Percentiles rank a stretch among this genome's conserved stretches.
phyloP scores from a whole-genome alignment of 2,888 invertebrate genomes.

The Drosophila borborema region DNA sequence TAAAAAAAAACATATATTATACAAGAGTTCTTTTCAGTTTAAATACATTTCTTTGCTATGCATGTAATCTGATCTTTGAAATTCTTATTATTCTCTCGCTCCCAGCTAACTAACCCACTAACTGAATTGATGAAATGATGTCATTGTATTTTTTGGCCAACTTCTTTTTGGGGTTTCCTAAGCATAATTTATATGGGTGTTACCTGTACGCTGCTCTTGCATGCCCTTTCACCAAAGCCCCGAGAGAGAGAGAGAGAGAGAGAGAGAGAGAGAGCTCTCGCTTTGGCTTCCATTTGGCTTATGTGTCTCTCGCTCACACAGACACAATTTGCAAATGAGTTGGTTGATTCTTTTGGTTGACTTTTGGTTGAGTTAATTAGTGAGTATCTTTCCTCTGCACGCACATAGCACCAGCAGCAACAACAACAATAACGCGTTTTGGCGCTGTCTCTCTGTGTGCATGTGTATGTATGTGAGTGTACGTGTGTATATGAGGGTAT shows the following conservation, averaged over 20 bases:
- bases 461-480: constrained; percentile 14
- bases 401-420: constrained; percentile 52
- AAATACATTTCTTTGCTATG: background rate
- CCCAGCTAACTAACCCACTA: constrained; percentile 36
- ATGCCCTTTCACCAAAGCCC: constrained; percentile 53
- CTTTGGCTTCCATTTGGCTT: constrained; percentile 5
- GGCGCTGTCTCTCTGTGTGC: constrained; percentile 34
- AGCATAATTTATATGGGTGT: constrained; percentile 69
- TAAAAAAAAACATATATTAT: background rate
- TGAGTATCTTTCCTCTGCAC: constrained; percentile 77
- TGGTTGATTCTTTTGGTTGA: constrained; percentile 70
- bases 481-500: constrained; percentile 41
- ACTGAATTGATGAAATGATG: constrained; percentile 52
- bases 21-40: background rate
- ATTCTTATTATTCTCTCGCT: constrained; percentile 7
- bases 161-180: constrained; percentile 66
- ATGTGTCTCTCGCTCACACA: constrained; percentile 30
- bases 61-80: background rate
- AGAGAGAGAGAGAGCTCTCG: background rate
- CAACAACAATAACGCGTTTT: constrained; percentile 57
- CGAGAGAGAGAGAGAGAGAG: too few relatives aligned
- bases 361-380: constrained; percentile 76
- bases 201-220: constrained; percentile 37
- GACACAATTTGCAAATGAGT: constrained; percentile 76
- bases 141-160: constrained; percentile 61